phyloP scores from a whole-genome alignment of 2,888 invertebrate species.

The Archips crataeganus region DNA sequence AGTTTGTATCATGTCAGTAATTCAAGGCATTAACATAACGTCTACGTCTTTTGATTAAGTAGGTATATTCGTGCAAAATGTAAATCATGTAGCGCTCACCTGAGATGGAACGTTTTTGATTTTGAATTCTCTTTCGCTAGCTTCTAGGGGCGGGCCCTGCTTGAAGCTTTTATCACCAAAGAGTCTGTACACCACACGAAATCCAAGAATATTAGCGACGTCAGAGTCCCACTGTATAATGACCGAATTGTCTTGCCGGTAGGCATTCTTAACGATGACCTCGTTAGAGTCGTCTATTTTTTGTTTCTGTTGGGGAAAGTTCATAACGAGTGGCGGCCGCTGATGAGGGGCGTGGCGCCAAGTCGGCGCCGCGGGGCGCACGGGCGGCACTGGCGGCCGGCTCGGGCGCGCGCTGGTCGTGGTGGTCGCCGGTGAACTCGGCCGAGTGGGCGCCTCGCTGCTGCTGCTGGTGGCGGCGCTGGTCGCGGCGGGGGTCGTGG shows the following conservation, averaged over 20 bases:
- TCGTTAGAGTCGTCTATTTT: slow-evolving; percentile 90
- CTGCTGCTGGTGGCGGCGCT: slow-evolving; percentile 55
- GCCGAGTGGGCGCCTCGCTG: slow-evolving; percentile 51
- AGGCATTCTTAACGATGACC: slow-evolving; percentile 94
- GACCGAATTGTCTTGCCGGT: slow-evolving; percentile 93
- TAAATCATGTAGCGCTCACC: slow-evolving; percentile 74
- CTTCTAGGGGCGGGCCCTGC: slow-evolving; percentile 95
- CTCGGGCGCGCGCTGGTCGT: slow-evolving; percentile 61
- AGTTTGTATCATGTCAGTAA: background rate
- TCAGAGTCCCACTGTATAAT: slow-evolving; percentile 97
- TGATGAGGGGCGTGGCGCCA: slow-evolving; percentile 85
- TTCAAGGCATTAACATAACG: slow-evolving; percentile 8
- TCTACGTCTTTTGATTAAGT: background rate
- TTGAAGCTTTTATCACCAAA: slow-evolving; percentile 96
- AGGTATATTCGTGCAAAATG: background rate
- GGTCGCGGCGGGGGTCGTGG: slow-evolving; percentile 46
- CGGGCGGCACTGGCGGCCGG: slow-evolving; percentile 64
- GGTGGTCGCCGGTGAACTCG: slow-evolving; percentile 2
- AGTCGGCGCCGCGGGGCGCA: slow-evolving; percentile 74
- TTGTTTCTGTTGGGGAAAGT: slow-evolving; percentile 88
- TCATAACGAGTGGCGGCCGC: slow-evolving; percentile 90
- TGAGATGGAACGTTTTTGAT: slow-evolving; percentile 96
- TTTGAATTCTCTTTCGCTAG: slow-evolving; percentile 96
- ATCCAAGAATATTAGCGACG: slow-evolving; percentile 94
- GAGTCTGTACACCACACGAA: slow-evolving; percentile 94